phyloP scores from a whole-genome alignment of 1,140 invertebrate genomes.

The Andrena cerasifolii region DNA sequence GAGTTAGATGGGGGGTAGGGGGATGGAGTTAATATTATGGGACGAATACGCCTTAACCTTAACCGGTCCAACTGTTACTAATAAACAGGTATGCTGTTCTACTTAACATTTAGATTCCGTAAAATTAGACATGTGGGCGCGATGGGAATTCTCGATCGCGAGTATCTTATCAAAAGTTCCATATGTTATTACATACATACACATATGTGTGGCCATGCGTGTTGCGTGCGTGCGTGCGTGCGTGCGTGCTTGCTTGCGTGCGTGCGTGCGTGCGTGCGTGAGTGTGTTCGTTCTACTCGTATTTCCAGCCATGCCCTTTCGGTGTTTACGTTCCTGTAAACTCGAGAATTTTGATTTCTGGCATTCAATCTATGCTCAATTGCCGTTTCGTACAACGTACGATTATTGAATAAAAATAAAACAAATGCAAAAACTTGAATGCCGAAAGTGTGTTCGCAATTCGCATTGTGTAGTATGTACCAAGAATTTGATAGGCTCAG shows the following conservation, averaged over 20 bases:
- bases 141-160: slow-evolving; percentile 17
- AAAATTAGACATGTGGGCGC: background rate
- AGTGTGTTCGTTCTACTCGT: no score
- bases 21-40: background rate
- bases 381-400: no score
- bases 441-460: no score
- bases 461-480: no score
- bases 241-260: background rate
- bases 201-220: background rate
- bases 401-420: background rate
- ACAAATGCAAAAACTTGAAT: no score
- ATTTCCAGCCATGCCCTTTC: no score
- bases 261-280: background rate
- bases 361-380: no score
- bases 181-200: slow-evolving; percentile 1
- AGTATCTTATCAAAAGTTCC: slow-evolving; percentile 46
- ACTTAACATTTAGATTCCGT: background rate
- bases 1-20: background rate
- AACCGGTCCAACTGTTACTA: background rate
- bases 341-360: background rate
- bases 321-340: slow-evolving; percentile 1
- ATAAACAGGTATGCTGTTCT: background rate
- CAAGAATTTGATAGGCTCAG: no score
- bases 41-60: no score
- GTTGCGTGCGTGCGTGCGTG: background rate